Conservation (phyloP, 2,113 vertebrate species). For the Cygnus buccinator region DNA sequence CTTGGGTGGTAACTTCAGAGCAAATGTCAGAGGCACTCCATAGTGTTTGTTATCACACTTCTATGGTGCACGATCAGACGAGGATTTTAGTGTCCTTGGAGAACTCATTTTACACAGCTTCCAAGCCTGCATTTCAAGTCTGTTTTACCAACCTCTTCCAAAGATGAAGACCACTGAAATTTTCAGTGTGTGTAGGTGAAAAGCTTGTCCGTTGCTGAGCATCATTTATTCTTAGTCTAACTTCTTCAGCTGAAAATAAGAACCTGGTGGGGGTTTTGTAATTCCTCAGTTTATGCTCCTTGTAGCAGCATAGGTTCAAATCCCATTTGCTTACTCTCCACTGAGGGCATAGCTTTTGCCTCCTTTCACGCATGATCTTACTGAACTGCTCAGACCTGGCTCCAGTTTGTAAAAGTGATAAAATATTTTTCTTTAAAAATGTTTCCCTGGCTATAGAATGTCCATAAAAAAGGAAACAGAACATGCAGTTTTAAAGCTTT, state of each 20-base stretch:
- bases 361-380: not conserved
- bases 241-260: slow-evolving; percentile 43
- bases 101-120: not conserved
- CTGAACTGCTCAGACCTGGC: not conserved
- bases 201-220: slow-evolving; percentile 45
- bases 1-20: not conserved
- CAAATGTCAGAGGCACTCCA: not conserved
- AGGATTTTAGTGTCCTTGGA: not conserved
- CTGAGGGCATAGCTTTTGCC: not conserved
- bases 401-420: not conserved
- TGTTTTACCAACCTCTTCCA: slow-evolving; percentile 22
- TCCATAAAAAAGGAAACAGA: not conserved
- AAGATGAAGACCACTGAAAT: slow-evolving; percentile 41
- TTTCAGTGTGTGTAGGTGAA: not conserved
- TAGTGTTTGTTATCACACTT: not conserved
- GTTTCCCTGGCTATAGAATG: not conserved
- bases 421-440: not conserved
- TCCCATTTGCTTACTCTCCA: not conserved
- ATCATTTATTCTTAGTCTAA: not conserved
- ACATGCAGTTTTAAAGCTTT: accelerated
- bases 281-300: not conserved
- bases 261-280: not conserved
- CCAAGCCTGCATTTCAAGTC: slow-evolving; percentile 47
- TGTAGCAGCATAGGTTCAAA: not conserved
- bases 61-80: not conserved